Evolutionary conservation across 2,797 vertebrate genomes (phyloP).

Genomic region (Cheracebus regulus): DNA sequence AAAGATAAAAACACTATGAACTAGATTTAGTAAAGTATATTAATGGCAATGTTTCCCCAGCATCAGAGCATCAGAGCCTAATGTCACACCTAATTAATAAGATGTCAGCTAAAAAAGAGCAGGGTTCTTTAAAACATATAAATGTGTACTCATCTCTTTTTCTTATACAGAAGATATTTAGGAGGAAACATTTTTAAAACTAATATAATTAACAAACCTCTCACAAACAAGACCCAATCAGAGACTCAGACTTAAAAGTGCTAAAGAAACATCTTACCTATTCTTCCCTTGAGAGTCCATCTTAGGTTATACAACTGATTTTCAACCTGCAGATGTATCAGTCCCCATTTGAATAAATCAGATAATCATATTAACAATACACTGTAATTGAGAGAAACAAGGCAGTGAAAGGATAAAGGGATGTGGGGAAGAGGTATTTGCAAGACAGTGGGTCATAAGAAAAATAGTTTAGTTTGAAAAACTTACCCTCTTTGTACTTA

Average conservation of each 20-base stretch:
- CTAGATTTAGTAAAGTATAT: not conserved
- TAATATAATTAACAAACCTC: not conserved
- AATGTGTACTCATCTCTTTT: not conserved
- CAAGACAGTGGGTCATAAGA: not conserved
- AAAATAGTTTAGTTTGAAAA: slow-evolving; percentile 15
- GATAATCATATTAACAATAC: slow-evolving; percentile 44
- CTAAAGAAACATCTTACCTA: not conserved
- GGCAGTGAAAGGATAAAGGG: not conserved
- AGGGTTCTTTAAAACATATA: not conserved
- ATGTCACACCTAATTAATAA: slow-evolving; percentile 9
- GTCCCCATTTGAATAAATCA: slow-evolving; percentile 33
- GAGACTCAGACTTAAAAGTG: not conserved
- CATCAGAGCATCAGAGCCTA: not conserved
- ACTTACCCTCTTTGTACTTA: not conserved
- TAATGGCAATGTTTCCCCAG: not conserved
- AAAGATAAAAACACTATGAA: not conserved
- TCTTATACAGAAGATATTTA: not conserved
- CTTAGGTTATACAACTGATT: not conserved
- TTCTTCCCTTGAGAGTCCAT: not conserved
- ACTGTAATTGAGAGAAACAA: slow-evolving; percentile 49
- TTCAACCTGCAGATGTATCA: slow-evolving; percentile 5
- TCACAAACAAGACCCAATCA: not conserved
- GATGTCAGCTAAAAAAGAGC: not conserved
- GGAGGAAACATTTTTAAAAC: slow-evolving; percentile 2
- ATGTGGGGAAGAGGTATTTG: not conserved